These are phyloP conservation scores for Calidris pugnax DNA, from an alignment of 2,113 vertebrate genomes.

Conservation along the genomic window DNA sequence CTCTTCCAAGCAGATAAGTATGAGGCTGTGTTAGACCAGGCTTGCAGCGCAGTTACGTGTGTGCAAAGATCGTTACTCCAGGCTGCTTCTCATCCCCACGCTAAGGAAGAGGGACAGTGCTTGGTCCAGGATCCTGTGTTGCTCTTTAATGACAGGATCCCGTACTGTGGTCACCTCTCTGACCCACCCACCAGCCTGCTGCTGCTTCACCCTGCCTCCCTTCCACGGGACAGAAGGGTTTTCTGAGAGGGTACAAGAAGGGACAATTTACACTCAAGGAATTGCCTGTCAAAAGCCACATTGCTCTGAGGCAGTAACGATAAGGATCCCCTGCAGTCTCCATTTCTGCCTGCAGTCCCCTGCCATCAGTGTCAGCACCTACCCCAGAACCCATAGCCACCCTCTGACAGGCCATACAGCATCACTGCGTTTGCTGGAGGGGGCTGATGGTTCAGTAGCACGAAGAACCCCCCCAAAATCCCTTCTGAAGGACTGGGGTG, in stretches of 20 bases:
- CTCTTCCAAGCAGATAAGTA: not conserved
- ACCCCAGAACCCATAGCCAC: not conserved
- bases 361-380: not conserved
- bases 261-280: not conserved
- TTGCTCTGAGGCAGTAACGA: not conserved
- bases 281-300: not conserved
- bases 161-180: not conserved
- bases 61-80: not conserved
- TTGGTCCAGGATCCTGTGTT: not conserved
- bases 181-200: not conserved
- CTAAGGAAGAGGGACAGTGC: not conserved
- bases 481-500: not conserved
- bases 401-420: not conserved
- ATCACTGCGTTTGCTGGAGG: accelerated
- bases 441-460: not conserved
- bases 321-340: not conserved
- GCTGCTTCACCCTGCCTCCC: not conserved
- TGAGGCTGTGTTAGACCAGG: accelerated
- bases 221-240: accelerated
- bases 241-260: not conserved
- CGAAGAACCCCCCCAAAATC: not conserved
- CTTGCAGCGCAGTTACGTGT: accelerated
- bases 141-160: not conserved
- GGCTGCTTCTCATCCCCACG: not conserved
- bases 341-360: not conserved